Evolutionary conservation across 2,888 invertebrate genomes (phyloP).

Genomic region (Erynnis tages): DNA sequence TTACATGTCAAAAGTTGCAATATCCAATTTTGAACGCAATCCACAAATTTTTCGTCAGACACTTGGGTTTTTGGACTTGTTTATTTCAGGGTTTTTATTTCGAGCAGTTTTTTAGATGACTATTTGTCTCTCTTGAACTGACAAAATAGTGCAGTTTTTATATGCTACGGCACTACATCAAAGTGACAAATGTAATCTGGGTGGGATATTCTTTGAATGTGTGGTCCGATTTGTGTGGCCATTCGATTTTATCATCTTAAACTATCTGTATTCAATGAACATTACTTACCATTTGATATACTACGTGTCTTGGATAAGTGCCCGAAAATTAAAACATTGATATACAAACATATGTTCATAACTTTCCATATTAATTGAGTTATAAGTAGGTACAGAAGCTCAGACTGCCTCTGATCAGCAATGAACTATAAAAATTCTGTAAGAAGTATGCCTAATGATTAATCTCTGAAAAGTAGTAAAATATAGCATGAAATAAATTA

Average conservation of each 20-base stretch:
- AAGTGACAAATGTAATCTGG: conserved; percentile 27
- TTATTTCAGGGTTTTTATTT: conserved; percentile 11
- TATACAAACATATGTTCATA: too few species aligned
- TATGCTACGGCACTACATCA: conserved; percentile 18
- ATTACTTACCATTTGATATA: too few species aligned
- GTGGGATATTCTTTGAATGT: conserved; percentile 34
- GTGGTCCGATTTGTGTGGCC: conserved; percentile 32
- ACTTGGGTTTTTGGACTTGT: conserved; percentile 15
- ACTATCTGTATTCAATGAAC: too few species aligned
- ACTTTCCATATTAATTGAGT: too few species aligned
- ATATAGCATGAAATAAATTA: too few species aligned
- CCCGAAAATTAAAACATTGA: too few species aligned
- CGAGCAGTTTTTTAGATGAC: conserved; percentile 1
- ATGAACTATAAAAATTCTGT: too few species aligned
- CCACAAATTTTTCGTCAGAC: conserved; percentile 17
- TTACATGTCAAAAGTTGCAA: conserved; percentile 25
- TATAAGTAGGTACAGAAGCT: too few species aligned
- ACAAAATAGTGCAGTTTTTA: conserved; percentile 12
- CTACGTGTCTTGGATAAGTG: too few species aligned
- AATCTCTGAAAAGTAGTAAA: too few species aligned
- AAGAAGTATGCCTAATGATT: too few species aligned
- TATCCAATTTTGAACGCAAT: conserved; percentile 19
- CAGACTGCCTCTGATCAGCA: too few species aligned
- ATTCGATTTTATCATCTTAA: conserved; percentile 8
- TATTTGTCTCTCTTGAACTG: conserved; percentile 9